A percentile compares a stretch with the other conserved stretches of the same genome.
phyloP scores from a whole-genome alignment of 2,888 invertebrate genomes.

The Amphiduros pacificus region DNA sequence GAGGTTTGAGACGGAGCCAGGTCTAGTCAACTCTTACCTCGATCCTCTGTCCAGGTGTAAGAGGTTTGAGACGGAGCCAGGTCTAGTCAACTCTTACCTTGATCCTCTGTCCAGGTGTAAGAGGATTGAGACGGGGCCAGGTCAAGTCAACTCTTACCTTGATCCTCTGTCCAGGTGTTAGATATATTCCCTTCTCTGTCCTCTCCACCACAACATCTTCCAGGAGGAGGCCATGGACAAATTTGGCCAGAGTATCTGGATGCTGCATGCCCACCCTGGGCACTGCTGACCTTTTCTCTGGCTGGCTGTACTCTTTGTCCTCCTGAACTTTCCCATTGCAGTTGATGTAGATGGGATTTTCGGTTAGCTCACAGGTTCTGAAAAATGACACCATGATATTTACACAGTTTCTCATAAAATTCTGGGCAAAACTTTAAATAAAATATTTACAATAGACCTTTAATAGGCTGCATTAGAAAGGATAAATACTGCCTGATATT shows the following conservation, averaged over 20 bases:
- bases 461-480: not conserved
- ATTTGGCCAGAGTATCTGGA: not conserved
- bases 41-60: too few relatives aligned
- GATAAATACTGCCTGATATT: too few relatives aligned
- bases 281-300: not conserved
- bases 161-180: conserved; percentile 28
- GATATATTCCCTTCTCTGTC: conserved; percentile 34
- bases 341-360: conserved; percentile 48
- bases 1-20: too few relatives aligned
- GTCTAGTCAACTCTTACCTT: too few relatives aligned
- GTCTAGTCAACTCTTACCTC: too few relatives aligned
- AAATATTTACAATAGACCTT: not conserved
- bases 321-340: conserved; percentile 31
- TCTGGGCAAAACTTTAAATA: not conserved
- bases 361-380: conserved; percentile 43
- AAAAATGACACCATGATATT: conserved; percentile 15
- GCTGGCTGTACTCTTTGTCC: not conserved
- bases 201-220: conserved; percentile 34
- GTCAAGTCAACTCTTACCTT: too few relatives aligned
- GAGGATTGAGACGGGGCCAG: too few relatives aligned
- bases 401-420: not conserved
- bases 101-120: too few relatives aligned
- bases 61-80: too few relatives aligned
- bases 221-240: conserved; percentile 23
- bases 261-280: not conserved